Base-by-base conservation (phyloP, 2,888 invertebrate species). In the Himalopsyche anomala region DNA sequence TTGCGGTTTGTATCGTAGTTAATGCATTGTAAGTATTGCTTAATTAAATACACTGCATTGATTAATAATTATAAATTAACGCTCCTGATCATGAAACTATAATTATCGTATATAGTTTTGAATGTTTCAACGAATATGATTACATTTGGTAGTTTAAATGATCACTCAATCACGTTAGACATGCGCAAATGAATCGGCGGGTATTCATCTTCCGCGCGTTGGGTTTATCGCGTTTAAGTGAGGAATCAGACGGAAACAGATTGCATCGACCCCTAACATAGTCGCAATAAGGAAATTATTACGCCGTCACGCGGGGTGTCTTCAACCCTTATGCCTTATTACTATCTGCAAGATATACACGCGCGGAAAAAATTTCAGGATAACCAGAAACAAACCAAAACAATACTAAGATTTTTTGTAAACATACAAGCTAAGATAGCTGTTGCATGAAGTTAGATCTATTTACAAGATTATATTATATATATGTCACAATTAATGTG, bases 271-370 rank as follows among this genome's bases (percentile, higher is more conserved):
- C 85, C 85, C 69, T 38, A 82, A 82, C 82, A 82, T 36, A 40
- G 80, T 42, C 36, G 85, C 56, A 85, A 85, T 74, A 69, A 82
- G 85, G 80, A 85, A 85, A 85, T 85, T 85, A 85, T 85, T 82
- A 85, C 85, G 55, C 79, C 85, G 85, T 85, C 83, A 85, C 85
- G 83, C 82, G 80, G 81, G 85, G 80, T 85, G 69, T 82, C 36
- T 74, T 74, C 79, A 82, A 80, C 28, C 85, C 79, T 42, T 74
- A 5, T 38, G 74, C 74, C 15, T 36, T 74, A 74, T 74, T 38
- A 74, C 74, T 74, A 74, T 74, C 74, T 74, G 28, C 5, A 51
- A 2, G 4, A 28, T 74, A 74, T 74, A 74, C 28, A 74, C 74
- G 15, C 4, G 36, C 28, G 74, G 74, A 74, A 38, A 15, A 5